Conservation (phyloP, 2,113 vertebrate genomes). For the Camelus bactrianus region DNA sequence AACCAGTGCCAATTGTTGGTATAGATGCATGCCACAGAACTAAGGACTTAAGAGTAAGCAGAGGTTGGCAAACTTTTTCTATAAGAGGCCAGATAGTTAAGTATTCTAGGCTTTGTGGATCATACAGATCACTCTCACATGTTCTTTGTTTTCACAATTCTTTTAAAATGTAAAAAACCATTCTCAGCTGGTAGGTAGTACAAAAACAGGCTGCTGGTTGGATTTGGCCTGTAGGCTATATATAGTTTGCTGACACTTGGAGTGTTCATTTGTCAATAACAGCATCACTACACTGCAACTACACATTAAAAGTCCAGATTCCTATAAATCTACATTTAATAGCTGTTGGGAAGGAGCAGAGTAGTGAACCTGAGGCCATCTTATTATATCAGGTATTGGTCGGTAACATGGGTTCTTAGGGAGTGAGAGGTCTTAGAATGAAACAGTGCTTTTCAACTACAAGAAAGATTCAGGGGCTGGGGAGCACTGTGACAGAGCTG, state of each 20-base stretch:
- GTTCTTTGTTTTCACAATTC: slow-evolving; percentile 38
- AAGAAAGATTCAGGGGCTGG: neutral
- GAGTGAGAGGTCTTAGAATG: neutral
- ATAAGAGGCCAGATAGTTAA: neutral
- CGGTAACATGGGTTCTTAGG: neutral
- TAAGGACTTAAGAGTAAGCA: neutral
- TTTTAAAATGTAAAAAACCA: slow-evolving; percentile 25
- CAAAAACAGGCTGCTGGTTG: slow-evolving; percentile 24
- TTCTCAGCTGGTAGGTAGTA: neutral
- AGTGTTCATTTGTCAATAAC: neutral
- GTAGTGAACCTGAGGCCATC: neutral
- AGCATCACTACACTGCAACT: neutral
- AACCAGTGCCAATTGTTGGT: neutral
- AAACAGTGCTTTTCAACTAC: neutral
- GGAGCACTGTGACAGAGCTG: neutral
- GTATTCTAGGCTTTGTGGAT: neutral
- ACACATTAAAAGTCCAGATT: neutral
- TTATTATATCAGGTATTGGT: neutral
- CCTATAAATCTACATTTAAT: neutral
- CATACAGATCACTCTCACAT: neutral
- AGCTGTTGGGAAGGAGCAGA: neutral
- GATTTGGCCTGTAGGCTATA: neutral
- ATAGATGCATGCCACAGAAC: neutral
- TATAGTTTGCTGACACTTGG: neutral
- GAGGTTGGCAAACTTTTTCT: neutral